Evolutionary conservation across 2,888 invertebrate genomes (phyloP), one percentile per base, ranked within the genome.

Genomic region (Bembecia ichneumoniformis): DNA sequence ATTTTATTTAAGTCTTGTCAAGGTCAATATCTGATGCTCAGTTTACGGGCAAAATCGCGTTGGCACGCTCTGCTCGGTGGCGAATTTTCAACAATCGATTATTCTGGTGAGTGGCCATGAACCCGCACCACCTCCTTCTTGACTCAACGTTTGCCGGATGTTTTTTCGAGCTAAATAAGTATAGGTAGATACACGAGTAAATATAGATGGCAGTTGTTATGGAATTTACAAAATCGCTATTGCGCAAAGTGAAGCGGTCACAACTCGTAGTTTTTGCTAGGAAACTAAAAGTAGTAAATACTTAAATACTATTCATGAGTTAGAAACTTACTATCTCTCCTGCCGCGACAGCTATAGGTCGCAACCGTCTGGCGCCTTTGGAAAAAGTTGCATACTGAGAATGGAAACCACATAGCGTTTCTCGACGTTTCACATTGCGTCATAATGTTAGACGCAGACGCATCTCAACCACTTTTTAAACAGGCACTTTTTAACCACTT

Each of bases 41-140:
- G 44, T 16, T 11, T 4, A n/a, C 44, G 7, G 10, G 58, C 28
- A 28, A 28, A 28, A 28, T 9, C 28, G 28, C 60, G 63, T 62
- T 58, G 58, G 51, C 62, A 61, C 55, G 57, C 64, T 57, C 60
- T 62, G 52, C 58, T 62, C 59, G 64, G 58, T 58, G 56, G 67
- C 67, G 63, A 71, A 71, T 66, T 71, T 71, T 64, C 63, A 61
- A 58, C 72, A 72, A 79, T 80, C 80, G 78, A 83, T 84, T 82
- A 76, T 80, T 77, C 67, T 65, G 64, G 58, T 77, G 28, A 28
- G 9, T 28, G 81, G 72, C 79, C 82, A 68, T 83, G 82, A 82
- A 83, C 82, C 71, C 74, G 53, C 64, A 61, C 66, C 62, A 64
- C 64, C 66, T 71, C 71, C 69, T 62, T 51, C 58, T 56, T 58